These are phyloP conservation scores for Pogonocichla stellata DNA, from an alignment of 2,113 vertebrate genomes.

Conservation along the genomic window DNA sequence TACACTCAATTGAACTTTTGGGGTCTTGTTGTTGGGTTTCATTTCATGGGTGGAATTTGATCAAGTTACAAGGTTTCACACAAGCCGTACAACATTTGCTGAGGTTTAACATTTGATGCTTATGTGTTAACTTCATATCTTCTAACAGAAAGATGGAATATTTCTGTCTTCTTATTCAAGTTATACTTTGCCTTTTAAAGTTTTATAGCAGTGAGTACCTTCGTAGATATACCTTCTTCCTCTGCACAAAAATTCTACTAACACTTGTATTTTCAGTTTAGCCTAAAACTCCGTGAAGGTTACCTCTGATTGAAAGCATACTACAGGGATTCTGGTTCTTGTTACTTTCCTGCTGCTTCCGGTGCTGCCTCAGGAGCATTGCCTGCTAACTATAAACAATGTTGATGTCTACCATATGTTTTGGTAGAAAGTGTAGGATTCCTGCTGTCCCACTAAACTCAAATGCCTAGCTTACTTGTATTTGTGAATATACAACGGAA, in stretches of 20 bases:
- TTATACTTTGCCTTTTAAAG: background rate
- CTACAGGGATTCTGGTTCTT: conserved; percentile 32
- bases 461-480: background rate
- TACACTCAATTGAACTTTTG: background rate
- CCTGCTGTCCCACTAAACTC: background rate
- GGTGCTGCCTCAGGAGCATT: conserved; percentile 63
- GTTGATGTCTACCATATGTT: conserved; percentile 67
- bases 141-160: background rate
- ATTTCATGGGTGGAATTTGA: background rate
- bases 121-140: background rate
- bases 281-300: background rate
- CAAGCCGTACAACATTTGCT: background rate
- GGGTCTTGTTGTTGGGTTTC: background rate
- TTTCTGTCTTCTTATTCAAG: background rate
- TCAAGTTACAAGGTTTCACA: background rate
- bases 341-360: conserved; percentile 50
- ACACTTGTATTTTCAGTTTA: background rate
- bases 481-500: background rate
- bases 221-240: background rate
- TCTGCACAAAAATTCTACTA: background rate
- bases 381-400: conserved; percentile 59
- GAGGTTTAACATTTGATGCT: background rate
- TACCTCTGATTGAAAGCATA: background rate
- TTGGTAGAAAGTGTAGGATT: conserved; percentile 9
- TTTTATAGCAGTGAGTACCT: background rate